These are phyloP conservation scores for Scaptodrosophila lebanonensis DNA, from an alignment of 1,140 invertebrate genomes.

Conservation along the genomic window DNA sequence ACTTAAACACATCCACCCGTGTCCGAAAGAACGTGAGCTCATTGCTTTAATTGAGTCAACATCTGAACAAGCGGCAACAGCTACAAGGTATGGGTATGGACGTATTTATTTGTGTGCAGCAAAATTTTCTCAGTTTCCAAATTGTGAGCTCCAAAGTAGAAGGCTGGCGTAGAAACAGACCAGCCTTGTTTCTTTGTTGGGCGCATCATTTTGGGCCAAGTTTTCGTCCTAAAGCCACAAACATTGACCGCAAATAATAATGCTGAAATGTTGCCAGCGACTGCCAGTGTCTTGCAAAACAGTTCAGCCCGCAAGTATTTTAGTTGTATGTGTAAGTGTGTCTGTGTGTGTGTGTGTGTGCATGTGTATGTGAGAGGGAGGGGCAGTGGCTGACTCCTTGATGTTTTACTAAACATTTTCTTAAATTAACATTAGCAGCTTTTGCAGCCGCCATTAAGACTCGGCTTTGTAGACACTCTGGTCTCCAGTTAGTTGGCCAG, in stretches of 20 bases:
- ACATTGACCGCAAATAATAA: slow-evolving; percentile 67
- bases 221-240: slow-evolving; percentile 29
- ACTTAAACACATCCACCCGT: too few species aligned
- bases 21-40: too few species aligned
- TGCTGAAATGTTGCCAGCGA: slow-evolving; percentile 47
- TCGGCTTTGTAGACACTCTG: neutral
- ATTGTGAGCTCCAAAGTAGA: slow-evolving; percentile 13
- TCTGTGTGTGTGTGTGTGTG: neutral
- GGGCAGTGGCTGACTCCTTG: too few species aligned
- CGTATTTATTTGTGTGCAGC: too few species aligned
- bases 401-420: slow-evolving; percentile 68
- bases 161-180: neutral
- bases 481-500: too few species aligned
- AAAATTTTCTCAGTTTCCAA: slow-evolving; percentile 18
- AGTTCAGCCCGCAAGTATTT: slow-evolving; percentile 50
- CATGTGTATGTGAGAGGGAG: too few species aligned
- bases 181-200: neutral
- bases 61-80: too few species aligned
- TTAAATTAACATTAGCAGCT: slow-evolving; percentile 74
- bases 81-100: too few species aligned
- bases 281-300: too few species aligned
- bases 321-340: neutral
- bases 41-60: too few species aligned
- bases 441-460: slow-evolving; percentile 64
- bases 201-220: slow-evolving; percentile 16